A percentile compares a stretch with the other conserved stretches of the same genome.
Conservation (phyloP, 2,888 invertebrate genomes). For the Caenorhabditis becei region DNA sequence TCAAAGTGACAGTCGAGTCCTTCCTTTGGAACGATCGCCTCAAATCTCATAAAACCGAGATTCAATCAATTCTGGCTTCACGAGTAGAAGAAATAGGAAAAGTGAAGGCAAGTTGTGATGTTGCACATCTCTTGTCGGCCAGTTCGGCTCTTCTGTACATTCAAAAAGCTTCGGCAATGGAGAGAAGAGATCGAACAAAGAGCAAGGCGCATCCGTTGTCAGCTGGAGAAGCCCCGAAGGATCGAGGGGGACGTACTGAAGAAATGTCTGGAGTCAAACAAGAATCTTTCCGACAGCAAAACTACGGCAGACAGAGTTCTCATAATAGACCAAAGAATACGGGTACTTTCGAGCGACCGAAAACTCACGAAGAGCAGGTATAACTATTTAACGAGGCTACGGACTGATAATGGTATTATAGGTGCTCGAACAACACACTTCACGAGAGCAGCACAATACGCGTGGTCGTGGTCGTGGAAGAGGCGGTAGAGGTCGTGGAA, state of each 20-base stretch:
- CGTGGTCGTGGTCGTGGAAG: conserved; percentile 52
- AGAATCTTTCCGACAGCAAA: conserved; percentile 43
- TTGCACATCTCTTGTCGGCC: conserved; percentile 69
- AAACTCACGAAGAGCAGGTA: conserved; percentile 54
- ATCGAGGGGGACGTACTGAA: conserved; percentile 66
- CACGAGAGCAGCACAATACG: conserved; percentile 44
- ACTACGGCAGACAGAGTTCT: conserved; percentile 14
- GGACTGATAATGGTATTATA: conserved; percentile 25
- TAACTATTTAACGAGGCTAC: conserved; percentile 14
- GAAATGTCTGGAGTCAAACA: conserved; percentile 45
- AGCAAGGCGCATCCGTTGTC: conserved; percentile 61
- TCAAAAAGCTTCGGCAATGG: conserved; percentile 54
- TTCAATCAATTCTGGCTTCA: conserved; percentile 58
- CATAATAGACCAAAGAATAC: conserved; percentile 9
- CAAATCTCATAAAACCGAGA: conserved; percentile 63
- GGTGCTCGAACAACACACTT: conserved; percentile 52
- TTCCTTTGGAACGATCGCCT: conserved; percentile 85
- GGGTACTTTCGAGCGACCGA: conserved; percentile 40
- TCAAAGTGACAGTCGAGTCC: conserved; percentile 96
- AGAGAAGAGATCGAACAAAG: conserved; percentile 47
- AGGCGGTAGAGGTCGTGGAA: conserved; percentile 20
- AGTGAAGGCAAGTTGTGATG: conserved; percentile 38
- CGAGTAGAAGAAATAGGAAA: conserved; percentile 55
- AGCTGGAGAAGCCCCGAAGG: conserved; percentile 53
- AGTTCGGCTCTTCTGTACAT: conserved; percentile 64